phyloP scores from a whole-genome alignment of 1,140 invertebrate species.

The Psix sp. region DNA sequence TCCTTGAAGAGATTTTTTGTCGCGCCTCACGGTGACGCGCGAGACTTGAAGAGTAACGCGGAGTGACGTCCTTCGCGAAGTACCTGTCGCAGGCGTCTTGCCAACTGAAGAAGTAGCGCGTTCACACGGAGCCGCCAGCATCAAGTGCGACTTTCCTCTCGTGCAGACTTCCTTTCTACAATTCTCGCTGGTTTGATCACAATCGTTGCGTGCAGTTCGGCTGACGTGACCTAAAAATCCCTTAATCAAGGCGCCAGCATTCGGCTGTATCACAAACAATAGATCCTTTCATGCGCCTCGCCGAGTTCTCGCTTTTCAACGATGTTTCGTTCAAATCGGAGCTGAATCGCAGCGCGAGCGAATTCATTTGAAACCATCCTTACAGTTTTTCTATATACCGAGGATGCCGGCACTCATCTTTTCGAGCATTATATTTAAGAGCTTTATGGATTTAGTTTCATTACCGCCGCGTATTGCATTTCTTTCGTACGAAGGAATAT shows the following conservation, averaged over 20 bases:
- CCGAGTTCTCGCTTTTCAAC: no score
- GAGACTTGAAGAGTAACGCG: slow-evolving; percentile 27
- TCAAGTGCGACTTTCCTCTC: slow-evolving; percentile 40
- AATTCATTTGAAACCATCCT: no score
- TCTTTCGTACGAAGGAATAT: no score
- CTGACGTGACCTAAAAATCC: slow-evolving; percentile 23
- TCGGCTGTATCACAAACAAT: neutral
- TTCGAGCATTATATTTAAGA: no score
- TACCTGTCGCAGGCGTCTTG: slow-evolving; percentile 63
- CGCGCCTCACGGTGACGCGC: slow-evolving; percentile 9
- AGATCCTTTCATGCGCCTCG: no score
- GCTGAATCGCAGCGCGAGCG: no score
- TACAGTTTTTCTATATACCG: no score
- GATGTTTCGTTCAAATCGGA: no score
- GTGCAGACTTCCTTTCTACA: slow-evolving; percentile 23
- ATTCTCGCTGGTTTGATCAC: neutral
- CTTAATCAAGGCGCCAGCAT: slow-evolving; percentile 17
- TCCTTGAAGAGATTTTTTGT: slow-evolving; percentile 15
- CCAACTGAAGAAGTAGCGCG: slow-evolving; percentile 52
- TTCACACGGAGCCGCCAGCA: slow-evolving; percentile 44
- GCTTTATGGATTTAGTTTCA: no score
- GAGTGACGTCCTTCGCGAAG: slow-evolving; percentile 62
- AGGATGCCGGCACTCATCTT: no score
- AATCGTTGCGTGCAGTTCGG: slow-evolving; percentile 16
- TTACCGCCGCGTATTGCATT: no score